These are phyloP conservation scores for Podarcis siculus DNA, from an alignment of 2,797 vertebrate genomes.

Conservation along the genomic window DNA sequence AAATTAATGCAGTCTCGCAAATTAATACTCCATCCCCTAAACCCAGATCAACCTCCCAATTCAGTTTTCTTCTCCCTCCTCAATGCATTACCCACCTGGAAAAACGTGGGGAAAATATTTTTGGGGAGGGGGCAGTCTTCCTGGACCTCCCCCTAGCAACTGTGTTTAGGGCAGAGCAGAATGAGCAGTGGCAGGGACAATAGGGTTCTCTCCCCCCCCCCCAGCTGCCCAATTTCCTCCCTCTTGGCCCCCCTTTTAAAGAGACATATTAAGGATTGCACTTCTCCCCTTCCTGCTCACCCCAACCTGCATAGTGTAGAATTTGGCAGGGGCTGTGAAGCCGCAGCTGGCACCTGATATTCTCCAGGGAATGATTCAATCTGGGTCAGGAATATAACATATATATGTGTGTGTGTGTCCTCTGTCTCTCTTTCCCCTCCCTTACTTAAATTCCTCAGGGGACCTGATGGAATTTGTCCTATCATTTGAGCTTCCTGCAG, in stretches of 20 bases:
- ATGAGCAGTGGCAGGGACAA: no score
- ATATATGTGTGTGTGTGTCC: neutral
- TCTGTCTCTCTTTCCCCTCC: neutral
- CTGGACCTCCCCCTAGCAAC: no score
- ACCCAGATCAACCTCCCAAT: no score
- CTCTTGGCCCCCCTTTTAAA: neutral
- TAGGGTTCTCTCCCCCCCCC: neutral
- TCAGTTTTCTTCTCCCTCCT: no score
- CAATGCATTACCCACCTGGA: no score
- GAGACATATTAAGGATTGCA: neutral
- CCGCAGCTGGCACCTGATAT: slow-evolving; percentile 64
- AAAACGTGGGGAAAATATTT: no score
- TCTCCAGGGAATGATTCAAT: slow-evolving; percentile 67
- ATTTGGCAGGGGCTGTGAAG: slow-evolving; percentile 36
- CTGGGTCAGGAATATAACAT: slow-evolving; percentile 73
- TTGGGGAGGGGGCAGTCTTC: no score
- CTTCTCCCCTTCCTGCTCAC: no score
- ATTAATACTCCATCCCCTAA: no score
- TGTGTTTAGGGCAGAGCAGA: neutral
- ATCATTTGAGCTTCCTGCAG: slow-evolving; percentile 22
- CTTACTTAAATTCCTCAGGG: slow-evolving; percentile 43
- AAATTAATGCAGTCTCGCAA: no score
- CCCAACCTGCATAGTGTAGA: neutral
- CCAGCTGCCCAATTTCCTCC: neutral
- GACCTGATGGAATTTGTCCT: slow-evolving; percentile 38